phyloP scores from a whole-genome alignment of 1,140 invertebrate species.

The Drosophila nannoptera region DNA sequence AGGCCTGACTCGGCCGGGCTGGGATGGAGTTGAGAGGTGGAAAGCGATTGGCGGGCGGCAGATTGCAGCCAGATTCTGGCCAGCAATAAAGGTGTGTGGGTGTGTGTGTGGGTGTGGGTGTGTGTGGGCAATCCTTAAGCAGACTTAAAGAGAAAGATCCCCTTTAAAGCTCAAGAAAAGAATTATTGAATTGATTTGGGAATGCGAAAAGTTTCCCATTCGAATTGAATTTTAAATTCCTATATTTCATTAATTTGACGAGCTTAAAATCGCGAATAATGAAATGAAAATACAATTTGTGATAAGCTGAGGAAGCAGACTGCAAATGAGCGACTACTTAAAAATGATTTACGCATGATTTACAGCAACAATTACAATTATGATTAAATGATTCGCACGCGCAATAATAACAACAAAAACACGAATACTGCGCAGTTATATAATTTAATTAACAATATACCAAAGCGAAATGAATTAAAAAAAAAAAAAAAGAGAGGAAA shows the following conservation, averaged over 20 bases:
- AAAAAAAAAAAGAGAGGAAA: conserved; percentile 13
- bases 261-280: background rate
- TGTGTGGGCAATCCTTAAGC: background rate
- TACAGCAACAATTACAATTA: conserved; percentile 35
- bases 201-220: background rate
- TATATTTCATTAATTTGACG: background rate
- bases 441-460: conserved; percentile 65
- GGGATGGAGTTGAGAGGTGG: background rate
- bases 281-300: background rate
- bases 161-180: too few relatives aligned
- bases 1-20: background rate
- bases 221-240: background rate
- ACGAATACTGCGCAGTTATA: conserved; percentile 28
- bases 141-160: background rate
- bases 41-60: background rate
- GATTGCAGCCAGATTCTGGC: background rate
- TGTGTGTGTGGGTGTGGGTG: too few relatives aligned
- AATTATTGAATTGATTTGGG: background rate
- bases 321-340: conserved; percentile 38
- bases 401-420: background rate
- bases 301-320: conserved; percentile 1
- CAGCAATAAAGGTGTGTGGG: conserved; percentile 4
- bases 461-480: conserved; percentile 32
- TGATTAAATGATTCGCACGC: conserved; percentile 23
- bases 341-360: conserved; percentile 32